Percentiles rank a stretch among this genome's conserved stretches.
phyloP scores from a whole-genome alignment of 1,140 invertebrate genomes.

The Nasonia longicornis region DNA sequence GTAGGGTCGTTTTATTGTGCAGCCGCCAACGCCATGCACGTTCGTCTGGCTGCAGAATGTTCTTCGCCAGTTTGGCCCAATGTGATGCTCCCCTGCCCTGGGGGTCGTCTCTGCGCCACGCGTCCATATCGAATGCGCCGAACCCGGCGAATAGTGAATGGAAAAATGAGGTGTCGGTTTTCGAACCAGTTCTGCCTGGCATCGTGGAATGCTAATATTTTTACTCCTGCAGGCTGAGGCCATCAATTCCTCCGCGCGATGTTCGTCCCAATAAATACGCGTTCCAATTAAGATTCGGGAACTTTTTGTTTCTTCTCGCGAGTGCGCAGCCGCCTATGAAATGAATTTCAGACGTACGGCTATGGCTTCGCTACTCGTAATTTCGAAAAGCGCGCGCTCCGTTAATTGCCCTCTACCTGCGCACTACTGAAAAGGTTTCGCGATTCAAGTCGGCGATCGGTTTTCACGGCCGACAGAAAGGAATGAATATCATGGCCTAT shows the following conservation, averaged over 20 bases:
- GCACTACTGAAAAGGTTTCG: too few species aligned
- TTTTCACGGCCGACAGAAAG: too few species aligned
- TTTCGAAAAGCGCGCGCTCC: too few species aligned
- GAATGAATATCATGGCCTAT: too few species aligned
- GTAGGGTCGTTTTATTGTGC: not conserved
- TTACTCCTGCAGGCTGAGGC: not conserved
- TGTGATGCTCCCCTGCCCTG: too few species aligned
- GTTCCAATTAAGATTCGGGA: not conserved
- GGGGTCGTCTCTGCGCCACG: too few species aligned
- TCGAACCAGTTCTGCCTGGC: not conserved
- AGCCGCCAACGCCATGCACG: not conserved
- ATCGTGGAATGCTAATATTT: constrained; percentile 13
- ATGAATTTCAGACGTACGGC: not conserved
- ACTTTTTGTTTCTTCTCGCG: not conserved
- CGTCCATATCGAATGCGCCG: too few species aligned
- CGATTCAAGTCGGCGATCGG: too few species aligned
- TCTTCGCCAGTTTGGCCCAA: too few species aligned
- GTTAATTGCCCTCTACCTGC: too few species aligned
- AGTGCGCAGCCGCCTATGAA: not conserved
- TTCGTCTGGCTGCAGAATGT: not conserved
- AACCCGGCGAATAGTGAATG: too few species aligned
- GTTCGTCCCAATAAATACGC: constrained; percentile 12
- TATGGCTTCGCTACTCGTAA: too few species aligned
- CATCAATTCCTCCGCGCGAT: not conserved
- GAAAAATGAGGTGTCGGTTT: not conserved